Evolutionary conservation across 1,140 invertebrate species (phyloP).

Genomic region (Calycopis cecrops): DNA sequence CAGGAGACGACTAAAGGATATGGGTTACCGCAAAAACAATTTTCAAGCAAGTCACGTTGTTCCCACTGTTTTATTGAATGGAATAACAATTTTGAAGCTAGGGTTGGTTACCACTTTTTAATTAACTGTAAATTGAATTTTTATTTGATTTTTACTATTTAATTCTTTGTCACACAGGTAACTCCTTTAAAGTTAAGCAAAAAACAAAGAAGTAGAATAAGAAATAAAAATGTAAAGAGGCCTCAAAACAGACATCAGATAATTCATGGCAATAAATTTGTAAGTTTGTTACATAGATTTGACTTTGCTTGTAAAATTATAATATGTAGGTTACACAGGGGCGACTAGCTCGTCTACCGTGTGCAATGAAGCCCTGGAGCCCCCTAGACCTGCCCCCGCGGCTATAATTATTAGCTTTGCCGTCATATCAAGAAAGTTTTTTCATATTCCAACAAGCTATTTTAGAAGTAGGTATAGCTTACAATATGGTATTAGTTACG

Average conservation of each 20-base stretch:
- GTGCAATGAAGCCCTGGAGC: no score
- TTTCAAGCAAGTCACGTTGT: constrained; percentile 46
- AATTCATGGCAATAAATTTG: constrained; percentile 47
- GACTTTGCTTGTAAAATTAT: no score
- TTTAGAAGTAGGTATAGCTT: no score
- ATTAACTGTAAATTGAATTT: constrained; percentile 8
- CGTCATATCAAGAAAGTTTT: no score
- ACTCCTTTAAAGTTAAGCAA: constrained; percentile 41
- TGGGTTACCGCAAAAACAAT: constrained; percentile 46
- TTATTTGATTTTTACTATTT: constrained; percentile 14
- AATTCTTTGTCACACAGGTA: constrained; percentile 27
- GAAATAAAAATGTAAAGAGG: constrained; percentile 23
- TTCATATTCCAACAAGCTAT: no score
- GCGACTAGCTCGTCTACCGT: no score
- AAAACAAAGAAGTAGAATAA: constrained; percentile 48
- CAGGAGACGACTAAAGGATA: constrained; percentile 38
- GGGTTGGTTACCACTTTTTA: constrained; percentile 25
- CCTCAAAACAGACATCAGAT: constrained; percentile 26
- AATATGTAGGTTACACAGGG: no score
- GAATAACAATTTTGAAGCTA: constrained; percentile 32
- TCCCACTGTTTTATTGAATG: constrained; percentile 51
- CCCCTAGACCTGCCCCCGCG: no score
- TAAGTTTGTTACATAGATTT: no score
- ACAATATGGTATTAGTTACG: no score
- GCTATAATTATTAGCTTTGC: no score